Conservation (phyloP, 2,888 invertebrate genomes). For the Drosophila yooni region DNA sequence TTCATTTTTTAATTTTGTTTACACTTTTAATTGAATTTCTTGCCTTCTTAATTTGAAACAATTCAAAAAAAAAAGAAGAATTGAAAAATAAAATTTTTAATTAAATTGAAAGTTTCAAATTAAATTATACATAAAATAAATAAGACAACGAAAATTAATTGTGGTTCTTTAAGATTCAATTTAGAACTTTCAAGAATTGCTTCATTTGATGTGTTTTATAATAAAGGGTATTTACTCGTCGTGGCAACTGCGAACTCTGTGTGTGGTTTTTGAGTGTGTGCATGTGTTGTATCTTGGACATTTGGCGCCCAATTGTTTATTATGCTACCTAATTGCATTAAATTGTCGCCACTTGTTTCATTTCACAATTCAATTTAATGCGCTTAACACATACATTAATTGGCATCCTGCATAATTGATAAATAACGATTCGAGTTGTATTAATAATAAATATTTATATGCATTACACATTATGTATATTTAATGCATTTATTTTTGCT, state of each 20-base stretch:
- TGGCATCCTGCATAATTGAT: constrained; percentile 45
- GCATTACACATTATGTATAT: background rate
- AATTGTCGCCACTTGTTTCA: constrained; percentile 39
- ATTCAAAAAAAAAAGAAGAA: too few species aligned
- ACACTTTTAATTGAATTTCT: background rate
- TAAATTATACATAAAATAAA: background rate
- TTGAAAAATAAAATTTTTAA: too few species aligned
- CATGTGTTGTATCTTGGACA: constrained; percentile 14
- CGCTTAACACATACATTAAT: constrained; percentile 29
- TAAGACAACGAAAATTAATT: rapidly evolving
- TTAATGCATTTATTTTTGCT: background rate
- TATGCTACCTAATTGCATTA: constrained; percentile 56
- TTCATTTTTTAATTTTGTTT: background rate
- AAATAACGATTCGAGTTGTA: constrained; percentile 9
- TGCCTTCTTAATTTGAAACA: too few species aligned
- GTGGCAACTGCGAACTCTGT: background rate
- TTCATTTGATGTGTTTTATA: background rate
- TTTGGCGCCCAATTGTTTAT: constrained; percentile 74
- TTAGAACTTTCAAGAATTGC: background rate
- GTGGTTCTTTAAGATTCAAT: rapidly evolving
- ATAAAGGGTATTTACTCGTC: background rate
- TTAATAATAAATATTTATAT: background rate
- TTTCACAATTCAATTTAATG: constrained; percentile 43
- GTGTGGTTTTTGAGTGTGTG: background rate
- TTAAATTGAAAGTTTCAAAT: background rate